Evolutionary conservation across 2,888 invertebrate genomes (phyloP).

Genomic region (Tribolium freemani): DNA sequence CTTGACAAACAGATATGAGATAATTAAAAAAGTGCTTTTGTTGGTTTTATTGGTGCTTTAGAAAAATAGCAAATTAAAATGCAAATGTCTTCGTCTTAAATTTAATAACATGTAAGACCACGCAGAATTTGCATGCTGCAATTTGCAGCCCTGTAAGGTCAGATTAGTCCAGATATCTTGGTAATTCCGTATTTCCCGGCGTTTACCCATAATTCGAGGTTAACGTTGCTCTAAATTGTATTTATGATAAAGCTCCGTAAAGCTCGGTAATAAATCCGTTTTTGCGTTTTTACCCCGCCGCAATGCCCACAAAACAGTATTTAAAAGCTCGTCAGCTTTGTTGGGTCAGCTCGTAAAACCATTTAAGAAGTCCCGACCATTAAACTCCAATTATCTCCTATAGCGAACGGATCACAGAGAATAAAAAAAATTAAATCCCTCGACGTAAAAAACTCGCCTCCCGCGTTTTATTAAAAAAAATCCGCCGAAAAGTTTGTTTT

Average conservation of each 20-base stretch:
- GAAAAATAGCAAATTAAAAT: not conserved
- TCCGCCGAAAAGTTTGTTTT: slow-evolving; percentile 18
- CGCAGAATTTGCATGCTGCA: slow-evolving; percentile 27
- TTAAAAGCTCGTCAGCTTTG: slow-evolving; percentile 37
- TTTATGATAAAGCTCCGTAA: slow-evolving; percentile 34
- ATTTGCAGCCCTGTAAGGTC: slow-evolving; percentile 21
- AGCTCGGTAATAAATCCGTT: slow-evolving; percentile 32
- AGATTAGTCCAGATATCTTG: slow-evolving; percentile 25
- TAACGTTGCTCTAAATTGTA: slow-evolving; percentile 36
- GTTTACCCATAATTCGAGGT: slow-evolving; percentile 36
- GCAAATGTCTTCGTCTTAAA: slow-evolving; percentile 13
- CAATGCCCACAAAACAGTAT: slow-evolving; percentile 31
- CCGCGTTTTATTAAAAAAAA: slow-evolving; percentile 19
- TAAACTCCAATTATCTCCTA: slow-evolving; percentile 32
- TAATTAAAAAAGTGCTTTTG: too few species aligned
- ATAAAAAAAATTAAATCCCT: slow-evolving; percentile 21
- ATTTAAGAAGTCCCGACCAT: slow-evolving; percentile 29
- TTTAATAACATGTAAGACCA: slow-evolving; percentile 16
- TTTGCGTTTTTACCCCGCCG: slow-evolving; percentile 27
- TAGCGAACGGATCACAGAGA: slow-evolving; percentile 15
- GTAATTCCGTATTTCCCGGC: slow-evolving; percentile 24
- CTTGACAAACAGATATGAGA: too few species aligned
- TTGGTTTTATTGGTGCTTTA: too few species aligned
- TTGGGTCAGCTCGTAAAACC: slow-evolving; percentile 32
- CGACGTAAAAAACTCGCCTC: not conserved